Evolutionary conservation across 2,888 invertebrate species (phyloP).

Genomic region (Lysandra bellargus): DNA sequence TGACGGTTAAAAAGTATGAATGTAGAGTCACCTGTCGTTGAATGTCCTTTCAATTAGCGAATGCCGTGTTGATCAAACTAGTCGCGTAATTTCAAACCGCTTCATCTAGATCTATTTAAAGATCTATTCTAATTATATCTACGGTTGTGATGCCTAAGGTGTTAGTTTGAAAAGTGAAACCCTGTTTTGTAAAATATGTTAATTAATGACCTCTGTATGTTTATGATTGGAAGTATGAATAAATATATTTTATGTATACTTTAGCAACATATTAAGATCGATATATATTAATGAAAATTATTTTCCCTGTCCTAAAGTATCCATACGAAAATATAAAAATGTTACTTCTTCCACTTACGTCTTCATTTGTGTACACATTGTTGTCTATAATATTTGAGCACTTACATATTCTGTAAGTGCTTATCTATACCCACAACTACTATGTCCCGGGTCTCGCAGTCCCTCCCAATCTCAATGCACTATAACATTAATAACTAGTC

Average conservation of each 20-base stretch:
- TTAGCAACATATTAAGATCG: too few relatives aligned
- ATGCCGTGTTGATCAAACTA: slow-evolving; percentile 6
- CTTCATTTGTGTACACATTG: not conserved
- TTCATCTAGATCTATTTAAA: slow-evolving; percentile 18
- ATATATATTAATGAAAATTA: too few relatives aligned
- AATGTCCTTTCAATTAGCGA: slow-evolving; percentile 24
- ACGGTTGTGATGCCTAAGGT: not conserved
- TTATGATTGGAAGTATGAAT: too few relatives aligned
- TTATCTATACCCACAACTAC: not conserved
- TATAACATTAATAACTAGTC: too few relatives aligned
- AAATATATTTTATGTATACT: too few relatives aligned
- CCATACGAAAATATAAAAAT: too few relatives aligned
- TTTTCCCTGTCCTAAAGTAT: too few relatives aligned
- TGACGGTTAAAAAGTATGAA: slow-evolving; percentile 2
- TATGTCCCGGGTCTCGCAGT: too few relatives aligned
- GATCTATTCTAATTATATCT: not conserved
- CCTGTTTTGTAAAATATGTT: not conserved
- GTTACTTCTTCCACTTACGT: too few relatives aligned
- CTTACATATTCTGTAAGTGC: too few relatives aligned
- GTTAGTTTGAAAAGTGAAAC: not conserved
- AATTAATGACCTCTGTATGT: too few relatives aligned
- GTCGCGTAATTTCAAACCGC: slow-evolving; percentile 9
- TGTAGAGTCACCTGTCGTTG: slow-evolving; percentile 14
- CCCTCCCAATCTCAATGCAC: too few relatives aligned
- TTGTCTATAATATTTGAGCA: not conserved